Base-by-base conservation (phyloP, 2,888 invertebrate genomes). In the Tenthredo notha region DNA sequence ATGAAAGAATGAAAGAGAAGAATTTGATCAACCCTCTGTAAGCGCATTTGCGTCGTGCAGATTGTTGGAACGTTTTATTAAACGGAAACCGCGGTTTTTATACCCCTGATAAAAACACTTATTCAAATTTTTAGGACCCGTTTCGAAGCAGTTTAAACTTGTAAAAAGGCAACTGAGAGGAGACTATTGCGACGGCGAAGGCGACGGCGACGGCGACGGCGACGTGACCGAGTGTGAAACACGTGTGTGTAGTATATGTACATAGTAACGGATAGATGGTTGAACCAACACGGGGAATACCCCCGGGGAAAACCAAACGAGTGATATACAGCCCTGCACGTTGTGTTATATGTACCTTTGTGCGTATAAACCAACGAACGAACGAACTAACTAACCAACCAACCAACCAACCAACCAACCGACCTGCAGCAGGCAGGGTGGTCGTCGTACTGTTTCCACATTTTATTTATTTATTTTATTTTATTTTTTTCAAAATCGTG, bases 301-400 rank as follows among this genome's bases (percentile, higher is more conserved):
- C 80, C 80, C 12, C 37, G 40, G 80, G 78, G 58, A 61, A 61
- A 80, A 80, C 80, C 37, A 80, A 80, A 80, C 80, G 80, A 80
- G 80, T 80, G 80, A 80, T 80, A 61, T 80, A 80, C 80, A 61
- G 18, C 77, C 54, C 54, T 50, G n/a, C 43, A n/a, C 25, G 77
- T 54, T 50, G 77, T 33, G 77, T 54, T 33, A 77, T 77, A 77
- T 37, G 54, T 54, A 74, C 40, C n/a, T 43, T 43, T 25, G n/a
- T 50, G 54, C 21, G 29, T 50, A 47, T 54, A n/a, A 25, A 77
- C 33, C 75, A 61, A 61, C 33, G 9, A 9, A 29, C 70, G 18
- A 33, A 21, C 47, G 47, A 12, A 47, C 50, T 5, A 50, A 50
- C 50, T 18, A 50, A 50, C 54, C 0, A 47, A 47, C 50, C 2